Percentiles rank a stretch among this genome's conserved stretches.
Evolutionary conservation across 2,113 vertebrate genomes (phyloP).

Genomic region (Rhegmatorhina hoffmannsi): DNA sequence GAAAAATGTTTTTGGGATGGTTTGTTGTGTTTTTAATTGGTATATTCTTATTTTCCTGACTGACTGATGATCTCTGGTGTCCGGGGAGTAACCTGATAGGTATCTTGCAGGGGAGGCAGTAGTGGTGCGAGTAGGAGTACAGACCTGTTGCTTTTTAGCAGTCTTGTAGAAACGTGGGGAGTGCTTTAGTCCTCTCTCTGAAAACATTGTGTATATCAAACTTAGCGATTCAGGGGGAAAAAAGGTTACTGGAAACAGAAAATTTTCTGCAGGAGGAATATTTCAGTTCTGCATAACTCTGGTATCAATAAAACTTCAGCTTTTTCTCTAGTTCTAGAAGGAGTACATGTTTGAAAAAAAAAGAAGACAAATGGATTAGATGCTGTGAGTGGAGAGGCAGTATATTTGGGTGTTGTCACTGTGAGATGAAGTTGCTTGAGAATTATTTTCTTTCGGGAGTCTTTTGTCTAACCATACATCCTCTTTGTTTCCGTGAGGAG

Average conservation of each 20-base stretch:
- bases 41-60: not conserved
- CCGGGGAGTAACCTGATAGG: not conserved
- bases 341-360: not conserved
- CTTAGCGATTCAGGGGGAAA: not conserved
- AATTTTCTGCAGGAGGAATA: not conserved
- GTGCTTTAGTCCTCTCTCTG: not conserved
- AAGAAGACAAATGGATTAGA: not conserved
- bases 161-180: not conserved
- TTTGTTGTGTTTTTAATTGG: not conserved
- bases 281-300: not conserved
- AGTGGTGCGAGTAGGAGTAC: not conserved
- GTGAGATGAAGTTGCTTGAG: not conserved
- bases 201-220: not conserved
- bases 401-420: not conserved
- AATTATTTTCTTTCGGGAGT: not conserved
- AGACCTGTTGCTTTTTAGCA: not conserved
- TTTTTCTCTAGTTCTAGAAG: not conserved
- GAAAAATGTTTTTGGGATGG: not conserved
- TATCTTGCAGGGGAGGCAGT: rapidly evolving
- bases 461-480: not conserved
- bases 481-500: not conserved
- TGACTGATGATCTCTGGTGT: not conserved
- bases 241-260: not conserved
- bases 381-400: not conserved
- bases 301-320: not conserved